A percentile compares a stretch with the other conserved stretches of the same genome.
Evolutionary conservation across 2,113 vertebrate genomes (phyloP).

Genomic region (Thamnophis sirtalis): DNA sequence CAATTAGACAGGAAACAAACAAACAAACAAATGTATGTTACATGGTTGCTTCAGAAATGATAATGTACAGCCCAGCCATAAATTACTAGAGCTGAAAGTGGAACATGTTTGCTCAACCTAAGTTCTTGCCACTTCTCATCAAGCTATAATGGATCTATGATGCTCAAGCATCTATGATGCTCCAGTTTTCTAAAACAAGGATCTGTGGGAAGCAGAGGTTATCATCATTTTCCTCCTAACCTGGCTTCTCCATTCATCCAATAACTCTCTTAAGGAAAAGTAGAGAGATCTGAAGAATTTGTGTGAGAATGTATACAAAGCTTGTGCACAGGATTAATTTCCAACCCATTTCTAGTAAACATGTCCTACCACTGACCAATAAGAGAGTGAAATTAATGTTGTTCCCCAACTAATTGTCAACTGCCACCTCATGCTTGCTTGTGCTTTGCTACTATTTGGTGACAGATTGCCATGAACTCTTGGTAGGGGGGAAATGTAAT

Average conservation of each 20-base stretch:
- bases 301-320: not conserved
- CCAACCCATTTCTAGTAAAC: not conserved
- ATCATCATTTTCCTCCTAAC: not conserved
- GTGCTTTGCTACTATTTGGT: not conserved
- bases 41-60: not conserved
- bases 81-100: not conserved
- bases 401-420: not conserved
- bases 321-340: not conserved
- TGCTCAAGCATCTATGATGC: not conserved
- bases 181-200: not conserved
- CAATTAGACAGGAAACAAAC: not conserved
- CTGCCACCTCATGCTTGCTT: not conserved
- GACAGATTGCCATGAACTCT: not conserved
- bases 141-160: not conserved
- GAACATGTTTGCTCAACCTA: not conserved
- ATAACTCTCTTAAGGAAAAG: not conserved
- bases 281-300: not conserved
- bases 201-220: not conserved
- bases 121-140: not conserved
- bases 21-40: not conserved
- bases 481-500: not conserved
- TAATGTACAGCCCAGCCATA: not conserved
- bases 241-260: not conserved
- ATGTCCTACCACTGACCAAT: not conserved
- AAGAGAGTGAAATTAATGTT: not conserved